Evolutionary conservation across 2,113 vertebrate species (phyloP).

Genomic region (Catharus bicknelli): DNA sequence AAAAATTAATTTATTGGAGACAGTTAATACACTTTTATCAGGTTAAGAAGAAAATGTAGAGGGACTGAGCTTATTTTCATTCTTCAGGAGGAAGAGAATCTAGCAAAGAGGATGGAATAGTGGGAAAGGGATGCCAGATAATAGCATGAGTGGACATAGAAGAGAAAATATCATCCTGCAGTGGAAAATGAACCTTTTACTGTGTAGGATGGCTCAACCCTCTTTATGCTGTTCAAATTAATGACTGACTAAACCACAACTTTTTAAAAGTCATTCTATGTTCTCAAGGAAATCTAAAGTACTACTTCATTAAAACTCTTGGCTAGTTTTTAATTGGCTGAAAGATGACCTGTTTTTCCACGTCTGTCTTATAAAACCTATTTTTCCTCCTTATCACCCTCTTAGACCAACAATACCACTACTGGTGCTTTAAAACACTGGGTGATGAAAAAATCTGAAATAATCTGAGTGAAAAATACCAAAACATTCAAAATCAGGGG

Average conservation of each 20-base stretch:
- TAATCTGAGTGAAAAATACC: background rate
- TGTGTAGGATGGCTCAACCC: background rate
- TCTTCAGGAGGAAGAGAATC: background rate
- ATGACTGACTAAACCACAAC: background rate
- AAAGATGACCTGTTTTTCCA: background rate
- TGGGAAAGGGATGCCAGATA: background rate
- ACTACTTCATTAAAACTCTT: background rate
- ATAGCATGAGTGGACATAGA: background rate
- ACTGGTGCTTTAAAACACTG: background rate
- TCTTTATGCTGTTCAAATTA: background rate
- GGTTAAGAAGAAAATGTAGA: background rate
- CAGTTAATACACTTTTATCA: background rate
- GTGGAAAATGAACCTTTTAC: background rate
- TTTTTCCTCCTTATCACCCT: background rate
- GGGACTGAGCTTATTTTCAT: background rate
- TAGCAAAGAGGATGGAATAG: background rate
- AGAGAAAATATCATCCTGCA: background rate
- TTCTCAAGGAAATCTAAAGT: background rate
- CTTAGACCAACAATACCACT: background rate
- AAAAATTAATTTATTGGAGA: background rate
- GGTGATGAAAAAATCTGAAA: background rate
- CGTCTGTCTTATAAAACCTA: background rate
- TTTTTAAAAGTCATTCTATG: background rate
- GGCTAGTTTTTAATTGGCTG: background rate
- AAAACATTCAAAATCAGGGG: background rate